Evolutionary conservation across 1,140 invertebrate species (phyloP), one percentile per base, ranked within the genome.

Genomic region (Manduca sexta): DNA sequence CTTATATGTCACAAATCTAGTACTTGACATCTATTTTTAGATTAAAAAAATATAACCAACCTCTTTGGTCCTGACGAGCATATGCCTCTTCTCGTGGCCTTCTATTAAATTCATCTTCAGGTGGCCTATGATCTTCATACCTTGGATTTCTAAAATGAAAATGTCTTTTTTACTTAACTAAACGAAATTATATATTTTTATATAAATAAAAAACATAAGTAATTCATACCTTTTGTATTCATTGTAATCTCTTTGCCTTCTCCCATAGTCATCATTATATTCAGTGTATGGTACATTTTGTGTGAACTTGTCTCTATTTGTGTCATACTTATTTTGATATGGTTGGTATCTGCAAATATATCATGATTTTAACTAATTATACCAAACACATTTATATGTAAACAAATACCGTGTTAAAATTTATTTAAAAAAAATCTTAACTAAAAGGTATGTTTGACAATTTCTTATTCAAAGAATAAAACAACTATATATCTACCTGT

Each of bases 171-270:
- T 12, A 14, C 12, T 12, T n/a, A 10, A 37, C 10, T 6, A 14
- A 37, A 14, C 3, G 10, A 13, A 37, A 18, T 10, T 17, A 39
- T 39, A 3, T 34, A 34, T 34, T 12, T n/a, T 5, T 34, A 34
- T 4, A 39, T 17, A 0, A 10, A 16, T 8, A 17, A 31, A 47
- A 42, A 11, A 26, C 1, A 26, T 44, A 11, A 18, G 13, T 18
- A 46, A 40, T 26, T 21, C 33, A 30, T 67, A 80, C 75, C 70
- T 79, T 67, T 73, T 77, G 49, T 65, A 73, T 37, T 77, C 69
- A 52, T 71, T 67, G 69, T 67, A 77, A 29, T 73, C 66, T 49
- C 53, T 74, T 45, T 53, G 69, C 43, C 70, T 66, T 39, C 64
- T 63, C 52, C 31, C 55, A 55, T 68, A 62, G 40, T 73, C 69